phyloP scores from a whole-genome alignment of 2,888 invertebrate species.

The Zygaena filipendulae region DNA sequence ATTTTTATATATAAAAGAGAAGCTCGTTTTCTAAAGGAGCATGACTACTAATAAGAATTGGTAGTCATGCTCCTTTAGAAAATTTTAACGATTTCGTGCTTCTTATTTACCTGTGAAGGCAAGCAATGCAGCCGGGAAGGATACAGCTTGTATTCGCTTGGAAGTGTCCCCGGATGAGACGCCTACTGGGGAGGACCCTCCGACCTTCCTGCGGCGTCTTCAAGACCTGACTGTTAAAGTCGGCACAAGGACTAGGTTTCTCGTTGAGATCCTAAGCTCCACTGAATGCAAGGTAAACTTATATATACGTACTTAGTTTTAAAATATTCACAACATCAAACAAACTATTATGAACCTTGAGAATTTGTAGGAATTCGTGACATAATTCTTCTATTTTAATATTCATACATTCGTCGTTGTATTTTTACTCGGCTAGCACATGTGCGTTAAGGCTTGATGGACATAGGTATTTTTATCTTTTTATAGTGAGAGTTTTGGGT shows the following conservation, averaged over 20 bases:
- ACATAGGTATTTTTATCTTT: too few relatives aligned
- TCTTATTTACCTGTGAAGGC: slow-evolving; percentile 43
- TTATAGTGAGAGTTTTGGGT: too few relatives aligned
- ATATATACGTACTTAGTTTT: too few relatives aligned
- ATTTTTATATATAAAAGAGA: too few relatives aligned
- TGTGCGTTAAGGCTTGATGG: too few relatives aligned
- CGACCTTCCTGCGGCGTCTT: slow-evolving; percentile 84
- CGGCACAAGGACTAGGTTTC: slow-evolving; percentile 85
- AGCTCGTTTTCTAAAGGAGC: too few relatives aligned
- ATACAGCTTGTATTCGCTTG: slow-evolving; percentile 56
- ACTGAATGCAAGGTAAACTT: slow-evolving; percentile 83
- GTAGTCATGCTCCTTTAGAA: too few relatives aligned
- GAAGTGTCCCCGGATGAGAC: slow-evolving; percentile 68
- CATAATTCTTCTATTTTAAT: slow-evolving; percentile 54
- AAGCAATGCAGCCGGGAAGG: slow-evolving; percentile 70
- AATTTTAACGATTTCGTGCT: too few relatives aligned
- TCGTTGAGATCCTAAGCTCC: slow-evolving; percentile 85
- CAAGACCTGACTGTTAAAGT: slow-evolving; percentile 91
- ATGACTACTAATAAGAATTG: too few relatives aligned
- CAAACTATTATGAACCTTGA: slow-evolving; percentile 21
- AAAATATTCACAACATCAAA: too few relatives aligned
- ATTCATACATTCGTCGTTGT: slow-evolving; percentile 30
- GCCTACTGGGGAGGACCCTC: slow-evolving; percentile 77
- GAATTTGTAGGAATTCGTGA: slow-evolving; percentile 29
- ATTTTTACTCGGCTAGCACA: slow-evolving; percentile 27